These are phyloP conservation scores for Clarias platycephalus DNA, from an alignment of 2,797 vertebrate species.

Conservation along the genomic window DNA sequence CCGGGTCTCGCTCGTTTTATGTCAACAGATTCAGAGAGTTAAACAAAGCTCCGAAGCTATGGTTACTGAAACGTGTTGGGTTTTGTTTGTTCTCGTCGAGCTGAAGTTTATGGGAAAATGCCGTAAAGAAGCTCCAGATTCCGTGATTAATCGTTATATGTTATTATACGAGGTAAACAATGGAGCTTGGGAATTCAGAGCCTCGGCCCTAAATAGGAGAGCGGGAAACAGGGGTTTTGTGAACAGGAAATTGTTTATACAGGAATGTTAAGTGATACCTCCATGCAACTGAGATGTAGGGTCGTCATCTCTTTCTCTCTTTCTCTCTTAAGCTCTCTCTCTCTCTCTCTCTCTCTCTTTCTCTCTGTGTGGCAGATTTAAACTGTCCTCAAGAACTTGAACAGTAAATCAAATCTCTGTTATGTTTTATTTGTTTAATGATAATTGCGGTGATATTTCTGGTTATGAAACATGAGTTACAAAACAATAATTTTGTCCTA, in stretches of 20 bases:
- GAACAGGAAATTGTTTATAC: constrained; percentile 53
- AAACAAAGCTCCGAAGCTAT: constrained; percentile 74
- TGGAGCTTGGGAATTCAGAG: constrained; percentile 70
- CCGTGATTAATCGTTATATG: constrained; percentile 74
- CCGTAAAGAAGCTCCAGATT: constrained; percentile 69
- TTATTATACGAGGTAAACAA: constrained; percentile 76
- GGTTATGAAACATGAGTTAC: neutral
- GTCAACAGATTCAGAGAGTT: constrained; percentile 71
- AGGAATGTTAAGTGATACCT: constrained; percentile 57
- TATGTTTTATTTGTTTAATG: neutral
- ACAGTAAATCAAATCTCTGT: neutral
- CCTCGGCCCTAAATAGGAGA: constrained; percentile 61
- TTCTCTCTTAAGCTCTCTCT: neutral
- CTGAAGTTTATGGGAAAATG: constrained; percentile 75
- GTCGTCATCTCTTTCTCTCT: constrained; percentile 24
- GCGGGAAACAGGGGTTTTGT: constrained; percentile 48
- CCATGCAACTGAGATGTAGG: constrained; percentile 23
- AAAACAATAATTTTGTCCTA: neutral
- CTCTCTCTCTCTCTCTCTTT: neutral
- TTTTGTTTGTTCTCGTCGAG: constrained; percentile 73
- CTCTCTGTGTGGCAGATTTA: neutral
- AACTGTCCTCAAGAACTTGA: constrained; percentile 25
- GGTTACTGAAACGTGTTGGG: constrained; percentile 73
- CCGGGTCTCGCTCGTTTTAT: constrained; percentile 12
- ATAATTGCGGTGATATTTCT: too few relatives aligned